Evolutionary conservation across 1,140 invertebrate species (phyloP), one percentile per base, ranked within the genome.

Genomic region (Drosophila persimilis): DNA sequence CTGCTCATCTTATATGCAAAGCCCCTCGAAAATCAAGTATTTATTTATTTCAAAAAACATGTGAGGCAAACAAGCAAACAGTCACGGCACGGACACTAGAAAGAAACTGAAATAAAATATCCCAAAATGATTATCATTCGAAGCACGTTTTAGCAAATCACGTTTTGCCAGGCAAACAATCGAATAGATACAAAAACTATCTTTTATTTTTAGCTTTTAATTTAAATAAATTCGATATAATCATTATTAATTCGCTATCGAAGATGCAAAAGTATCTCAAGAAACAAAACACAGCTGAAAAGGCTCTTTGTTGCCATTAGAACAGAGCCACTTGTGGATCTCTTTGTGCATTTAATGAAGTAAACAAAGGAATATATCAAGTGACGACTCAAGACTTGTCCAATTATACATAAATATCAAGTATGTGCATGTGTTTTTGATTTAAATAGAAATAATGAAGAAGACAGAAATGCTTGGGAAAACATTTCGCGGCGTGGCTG

Each of bases 101-200:
- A 56, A 60, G 72, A 61, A 55, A 73, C 51, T 64, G 24, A 53
- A 62, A 62, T 26, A 5, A 26, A 26, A 26, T 26, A 5, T 26
- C 67, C 20, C 31, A 11, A 50, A 72, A 52, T 41, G 54, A 63
- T 80, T 77, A 73, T 65, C 66, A 73, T 60, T 63, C 61, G 55
- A 48, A 67, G 67, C 80, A 85, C 80, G 77, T 80, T 80, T 80
- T 73, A 46, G 56, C 77, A 48, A 76, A 74, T 74, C 73, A 75
- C 73, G 80, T 80, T 86, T 86, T 46, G 47, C 41, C 52, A 50
- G 54, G 52, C 44, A 77, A 44, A 55, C 64, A 52, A 53, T 58
- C 51, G 50, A 67, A 47, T 31, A 52, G 26, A 64, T 65, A 45
- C 17, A 26, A 43, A 44, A 55, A 59, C 9, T 59, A 9, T 9